Base-by-base conservation (phyloP, 2,888 invertebrate species). In the Apotomis betuletana region DNA sequence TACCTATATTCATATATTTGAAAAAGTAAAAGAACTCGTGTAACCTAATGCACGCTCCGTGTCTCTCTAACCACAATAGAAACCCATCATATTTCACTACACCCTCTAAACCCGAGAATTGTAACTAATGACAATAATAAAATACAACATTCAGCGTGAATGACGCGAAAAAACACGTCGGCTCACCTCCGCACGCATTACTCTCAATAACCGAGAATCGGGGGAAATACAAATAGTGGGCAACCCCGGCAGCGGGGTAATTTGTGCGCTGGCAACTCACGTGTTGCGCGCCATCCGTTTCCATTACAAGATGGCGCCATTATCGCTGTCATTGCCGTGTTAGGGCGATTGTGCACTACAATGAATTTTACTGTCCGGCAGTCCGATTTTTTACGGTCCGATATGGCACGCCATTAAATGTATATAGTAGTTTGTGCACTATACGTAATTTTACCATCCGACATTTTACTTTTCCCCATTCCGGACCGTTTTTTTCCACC, bases 211-310 rank as follows among this genome's bases (percentile, higher is more conserved):
- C 72, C 67, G 60, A 65, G 41, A 75, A 76, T 75, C 65, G 73
- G 68, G 76, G 70, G 75, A 75, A 74, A 74, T 70, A 74, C 73
- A 76, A 74, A 77, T 75, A 77, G 73, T 75, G 69, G 70, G 74
- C 74, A 64, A 70, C 54, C 68, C 49, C 9, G 49, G 68, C 41
- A 41, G 6, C 41, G 5, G 5, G 76, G 80, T 78, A 79, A 80
- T 80, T 80, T 80, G 79, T 74, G 77, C 75, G 77, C 77, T 76
- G 77, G 76, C 78, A 77, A 62, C 74, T 76, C 81, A 81, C 80
- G 77, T 81, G 81, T 81, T 81, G 77, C 77, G 75, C 74, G 59
- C 67, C 67, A 75, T 75, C 57, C 49, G 55, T 72, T 75, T 67
- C 74, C 65, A 74, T 76, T 75, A 70, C 73, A 72, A 67, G 59